Evolutionary conservation across 2,797 vertebrate species (phyloP).

Genomic region (Eupleurogrammus muticus): DNA sequence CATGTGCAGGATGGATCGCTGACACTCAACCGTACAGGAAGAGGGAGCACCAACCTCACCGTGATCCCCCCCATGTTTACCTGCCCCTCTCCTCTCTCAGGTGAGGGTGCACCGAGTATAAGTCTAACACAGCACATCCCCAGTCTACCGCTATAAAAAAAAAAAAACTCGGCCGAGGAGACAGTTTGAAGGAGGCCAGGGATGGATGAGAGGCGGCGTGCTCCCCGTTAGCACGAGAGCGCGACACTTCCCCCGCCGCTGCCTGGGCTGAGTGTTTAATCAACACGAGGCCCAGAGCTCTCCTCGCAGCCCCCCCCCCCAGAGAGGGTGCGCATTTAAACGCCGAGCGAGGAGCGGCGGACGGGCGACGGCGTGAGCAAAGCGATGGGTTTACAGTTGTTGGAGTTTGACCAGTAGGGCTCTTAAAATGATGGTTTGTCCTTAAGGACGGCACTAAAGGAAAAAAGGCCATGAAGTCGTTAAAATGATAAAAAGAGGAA

Average conservation of each 20-base stretch:
- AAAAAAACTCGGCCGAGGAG: constrained; percentile 19
- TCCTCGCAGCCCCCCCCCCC: neutral
- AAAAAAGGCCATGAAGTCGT: neutral
- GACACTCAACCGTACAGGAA: constrained; percentile 14
- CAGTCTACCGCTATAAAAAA: constrained; percentile 35
- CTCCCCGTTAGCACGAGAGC: constrained; percentile 13
- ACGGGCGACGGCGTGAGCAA: too few species aligned
- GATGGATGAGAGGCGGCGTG: constrained; percentile 36
- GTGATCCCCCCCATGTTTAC: constrained; percentile 22
- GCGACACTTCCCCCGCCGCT: neutral
- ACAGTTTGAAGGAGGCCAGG: constrained; percentile 22
- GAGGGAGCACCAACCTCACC: constrained; percentile 14
- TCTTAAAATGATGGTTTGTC: neutral
- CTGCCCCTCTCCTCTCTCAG: constrained; percentile 32
- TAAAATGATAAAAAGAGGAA: neutral
- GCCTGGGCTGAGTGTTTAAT: constrained; percentile 10
- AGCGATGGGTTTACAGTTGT: neutral
- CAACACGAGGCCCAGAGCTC: constrained; percentile 8
- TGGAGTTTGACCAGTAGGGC: neutral
- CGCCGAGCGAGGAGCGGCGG: neutral
- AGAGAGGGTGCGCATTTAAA: neutral
- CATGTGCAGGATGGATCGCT: constrained; percentile 8
- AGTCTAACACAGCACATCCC: constrained; percentile 40
- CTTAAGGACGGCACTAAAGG: neutral
- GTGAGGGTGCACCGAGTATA: constrained; percentile 39